Evolutionary conservation across 2,113 vertebrate species (phyloP).

Genomic region (Corythaeola cristata): DNA sequence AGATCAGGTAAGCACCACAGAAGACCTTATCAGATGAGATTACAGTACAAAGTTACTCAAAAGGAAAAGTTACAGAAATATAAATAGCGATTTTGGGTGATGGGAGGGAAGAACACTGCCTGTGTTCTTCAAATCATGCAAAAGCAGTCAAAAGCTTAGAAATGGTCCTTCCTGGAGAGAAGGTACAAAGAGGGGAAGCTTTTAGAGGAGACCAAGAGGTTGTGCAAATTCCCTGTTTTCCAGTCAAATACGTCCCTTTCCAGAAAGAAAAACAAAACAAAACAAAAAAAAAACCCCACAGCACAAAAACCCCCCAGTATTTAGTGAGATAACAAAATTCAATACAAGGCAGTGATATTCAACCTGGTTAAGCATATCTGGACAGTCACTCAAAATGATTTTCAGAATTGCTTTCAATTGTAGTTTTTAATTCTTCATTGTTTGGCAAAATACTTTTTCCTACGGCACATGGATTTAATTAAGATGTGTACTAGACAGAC

Average conservation of each 20-base stretch:
- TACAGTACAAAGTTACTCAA: background rate
- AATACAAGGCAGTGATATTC: background rate
- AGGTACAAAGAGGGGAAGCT: background rate
- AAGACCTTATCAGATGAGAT: background rate
- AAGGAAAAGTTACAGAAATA: background rate
- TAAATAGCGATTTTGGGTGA: background rate
- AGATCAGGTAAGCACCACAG: background rate
- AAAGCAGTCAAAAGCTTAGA: background rate
- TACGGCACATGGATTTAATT: background rate
- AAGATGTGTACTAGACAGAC: accelerated
- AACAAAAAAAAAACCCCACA: too few relatives aligned
- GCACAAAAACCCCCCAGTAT: background rate
- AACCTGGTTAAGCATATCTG: background rate
- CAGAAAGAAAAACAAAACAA: background rate
- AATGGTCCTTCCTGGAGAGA: background rate
- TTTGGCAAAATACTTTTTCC: background rate
- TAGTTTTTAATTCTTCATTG: background rate
- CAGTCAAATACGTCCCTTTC: background rate
- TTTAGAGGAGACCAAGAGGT: background rate
- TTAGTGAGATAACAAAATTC: background rate
- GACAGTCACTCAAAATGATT: background rate
- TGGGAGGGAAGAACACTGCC: background rate
- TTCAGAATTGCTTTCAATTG: background rate
- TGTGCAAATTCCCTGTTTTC: background rate
- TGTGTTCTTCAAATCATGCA: background rate